A percentile compares a stretch with the other conserved stretches of the same genome.
Evolutionary conservation across 2,113 vertebrate genomes (phyloP).

Genomic region (Triplophysa dalaica): DNA sequence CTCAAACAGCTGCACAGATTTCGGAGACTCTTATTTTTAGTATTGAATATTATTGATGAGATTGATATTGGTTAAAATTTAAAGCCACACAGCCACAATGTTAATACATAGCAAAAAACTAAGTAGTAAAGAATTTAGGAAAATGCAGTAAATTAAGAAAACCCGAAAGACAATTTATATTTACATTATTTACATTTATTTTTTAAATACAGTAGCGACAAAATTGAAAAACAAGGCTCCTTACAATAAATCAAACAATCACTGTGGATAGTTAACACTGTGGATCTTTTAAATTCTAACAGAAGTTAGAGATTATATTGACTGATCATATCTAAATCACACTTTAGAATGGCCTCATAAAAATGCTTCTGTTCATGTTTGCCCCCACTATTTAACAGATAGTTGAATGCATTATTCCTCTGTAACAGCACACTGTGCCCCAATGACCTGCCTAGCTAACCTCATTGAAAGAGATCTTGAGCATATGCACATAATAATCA

Average conservation of each 20-base stretch:
- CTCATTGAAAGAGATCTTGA: neutral
- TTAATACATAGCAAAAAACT: neutral
- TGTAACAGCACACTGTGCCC: slow-evolving; percentile 8
- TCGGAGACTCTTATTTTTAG: no score
- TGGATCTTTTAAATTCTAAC: neutral
- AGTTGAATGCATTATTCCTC: neutral
- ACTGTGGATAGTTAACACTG: neutral
- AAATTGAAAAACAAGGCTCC: neutral
- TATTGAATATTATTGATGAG: no score
- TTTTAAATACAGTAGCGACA: neutral
- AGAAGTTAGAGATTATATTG: no score
- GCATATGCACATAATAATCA: neutral
- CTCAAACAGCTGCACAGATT: no score
- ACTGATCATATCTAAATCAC: neutral
- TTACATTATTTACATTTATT: neutral
- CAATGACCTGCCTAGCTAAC: neutral
- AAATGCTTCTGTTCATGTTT: neutral
- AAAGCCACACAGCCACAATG: neutral
- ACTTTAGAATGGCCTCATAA: neutral
- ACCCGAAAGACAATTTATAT: neutral
- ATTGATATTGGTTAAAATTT: no score
- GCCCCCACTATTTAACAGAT: neutral
- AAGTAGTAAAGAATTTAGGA: neutral
- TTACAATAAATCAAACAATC: neutral
- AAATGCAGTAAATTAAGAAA: neutral